Evolutionary conservation across 2,113 vertebrate genomes (phyloP).

Genomic region (Megatriorchis doriae): DNA sequence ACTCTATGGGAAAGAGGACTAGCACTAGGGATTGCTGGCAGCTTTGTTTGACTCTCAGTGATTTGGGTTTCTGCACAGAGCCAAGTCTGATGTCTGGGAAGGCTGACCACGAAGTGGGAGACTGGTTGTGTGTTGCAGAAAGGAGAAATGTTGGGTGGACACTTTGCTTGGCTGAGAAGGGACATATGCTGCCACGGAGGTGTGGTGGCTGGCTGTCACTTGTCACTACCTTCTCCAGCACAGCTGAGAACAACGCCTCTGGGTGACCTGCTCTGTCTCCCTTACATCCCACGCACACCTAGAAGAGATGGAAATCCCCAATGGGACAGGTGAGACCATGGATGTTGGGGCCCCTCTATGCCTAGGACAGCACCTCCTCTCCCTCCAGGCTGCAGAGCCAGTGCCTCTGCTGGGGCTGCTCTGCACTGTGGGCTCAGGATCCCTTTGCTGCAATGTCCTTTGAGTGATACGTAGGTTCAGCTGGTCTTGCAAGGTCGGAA

Average conservation of each 20-base stretch:
- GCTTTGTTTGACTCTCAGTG: rapidly evolving
- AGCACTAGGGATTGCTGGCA: rapidly evolving
- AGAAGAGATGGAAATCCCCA: not conserved
- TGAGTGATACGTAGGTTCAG: rapidly evolving
- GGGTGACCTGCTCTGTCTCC: not conserved
- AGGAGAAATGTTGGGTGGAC: not conserved
- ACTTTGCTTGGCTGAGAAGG: not conserved
- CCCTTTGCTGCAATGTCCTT: not conserved
- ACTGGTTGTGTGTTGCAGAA: not conserved
- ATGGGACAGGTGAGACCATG: not conserved
- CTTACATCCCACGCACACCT: rapidly evolving
- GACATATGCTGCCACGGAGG: rapidly evolving
- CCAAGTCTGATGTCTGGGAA: not conserved
- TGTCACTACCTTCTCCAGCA: not conserved
- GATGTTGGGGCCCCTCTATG: rapidly evolving
- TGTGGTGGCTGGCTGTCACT: not conserved
- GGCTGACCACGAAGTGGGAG: too few relatives aligned
- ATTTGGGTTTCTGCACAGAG: not conserved
- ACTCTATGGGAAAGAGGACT: not conserved
- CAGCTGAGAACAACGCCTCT: not conserved
- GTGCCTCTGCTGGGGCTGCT: not conserved
- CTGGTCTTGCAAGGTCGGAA: not conserved
- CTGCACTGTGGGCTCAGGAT: rapidly evolving
- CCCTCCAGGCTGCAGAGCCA: not conserved
- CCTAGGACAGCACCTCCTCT: rapidly evolving